These are phyloP conservation scores for Peromyscus aztecus DNA, from an alignment of 2,797 vertebrate genomes.

Conservation along the genomic window DNA sequence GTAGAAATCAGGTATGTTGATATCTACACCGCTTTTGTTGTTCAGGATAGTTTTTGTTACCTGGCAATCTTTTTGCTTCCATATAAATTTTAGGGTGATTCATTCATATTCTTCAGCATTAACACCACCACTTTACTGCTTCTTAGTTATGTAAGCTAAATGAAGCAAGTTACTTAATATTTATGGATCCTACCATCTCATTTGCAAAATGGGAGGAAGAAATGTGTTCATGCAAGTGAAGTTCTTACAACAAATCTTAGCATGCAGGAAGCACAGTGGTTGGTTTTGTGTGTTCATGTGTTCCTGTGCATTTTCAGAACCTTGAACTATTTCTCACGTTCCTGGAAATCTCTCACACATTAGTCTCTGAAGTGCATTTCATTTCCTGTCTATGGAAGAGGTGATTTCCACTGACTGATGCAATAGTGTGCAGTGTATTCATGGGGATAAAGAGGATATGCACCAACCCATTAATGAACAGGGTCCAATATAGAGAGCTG, in stretches of 20 bases:
- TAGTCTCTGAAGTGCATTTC: neutral
- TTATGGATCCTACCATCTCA: neutral
- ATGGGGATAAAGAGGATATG: neutral
- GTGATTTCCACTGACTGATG: constrained; percentile 39
- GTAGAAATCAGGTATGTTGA: neutral
- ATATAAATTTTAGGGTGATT: neutral
- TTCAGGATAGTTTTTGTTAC: neutral
- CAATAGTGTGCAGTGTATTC: constrained; percentile 28
- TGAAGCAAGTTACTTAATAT: neutral
- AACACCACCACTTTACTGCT: neutral
- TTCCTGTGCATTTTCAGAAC: neutral
- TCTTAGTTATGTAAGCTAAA: constrained; percentile 1
- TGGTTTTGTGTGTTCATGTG: neutral
- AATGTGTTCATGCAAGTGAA: neutral
- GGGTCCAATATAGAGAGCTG: neutral
- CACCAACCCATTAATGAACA: constrained; percentile 18
- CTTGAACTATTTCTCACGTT: constrained; percentile 16
- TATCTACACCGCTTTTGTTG: neutral
- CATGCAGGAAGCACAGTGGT: neutral
- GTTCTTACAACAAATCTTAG: neutral
- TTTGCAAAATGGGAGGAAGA: constrained; percentile 35
- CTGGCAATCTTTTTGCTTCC: neutral
- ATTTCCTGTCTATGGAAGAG: constrained; percentile 42
- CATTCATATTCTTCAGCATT: neutral
- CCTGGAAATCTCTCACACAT: constrained; percentile 36